Base-by-base conservation (phyloP, 1,140 invertebrate species). In the Drosophila bipectinata region DNA sequence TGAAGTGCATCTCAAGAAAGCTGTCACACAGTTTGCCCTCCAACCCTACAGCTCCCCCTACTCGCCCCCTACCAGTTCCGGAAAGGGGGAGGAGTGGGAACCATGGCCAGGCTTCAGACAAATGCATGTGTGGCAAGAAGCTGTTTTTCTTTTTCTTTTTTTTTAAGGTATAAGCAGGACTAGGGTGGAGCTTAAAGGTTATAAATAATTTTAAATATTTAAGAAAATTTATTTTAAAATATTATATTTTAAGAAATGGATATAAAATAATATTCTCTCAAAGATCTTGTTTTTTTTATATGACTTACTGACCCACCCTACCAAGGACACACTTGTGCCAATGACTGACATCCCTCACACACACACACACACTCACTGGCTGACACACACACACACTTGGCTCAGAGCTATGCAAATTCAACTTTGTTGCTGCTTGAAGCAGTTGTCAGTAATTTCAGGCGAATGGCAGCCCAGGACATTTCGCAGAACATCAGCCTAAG, bases 1-100 rank as follows among this genome's bases (percentile, higher is more conserved):
- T 87, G 82, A 87, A 87, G 83, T 88, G 79, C 78, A 79, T 82
- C 75, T 81, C 75, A 82, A 72, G 78, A 82, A 85, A 87, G 79
- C 82, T 87, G 82, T 87, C 82, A 82, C 62, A 84, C 61, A 54
- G 67, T 68, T 34, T 64, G n/a, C 32, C 51, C 15, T 44, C 14
- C 37, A 14, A 7, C 14, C 12, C 0, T 18, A 12, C n/a, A 10
- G 30, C 15, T 21, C 21, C 30, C 12, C n/a, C 7, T 15, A 24
- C 14, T 24, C 14, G 18, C 59, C 8, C 34, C 34, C 34, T 4
- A n/a, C 3, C 34, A 37, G 12, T 12, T 37, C 34, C 32, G 7
- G 9, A 21, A 21, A 1, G 32, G 41, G 62, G n/a, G 15, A n/a
- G 18, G 24, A 32, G 14, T 3, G 39, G n/a, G 47, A 24, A 44